Evolutionary conservation across 2,797 vertebrate genomes (phyloP).

Genomic region (Alcedo atthis): DNA sequence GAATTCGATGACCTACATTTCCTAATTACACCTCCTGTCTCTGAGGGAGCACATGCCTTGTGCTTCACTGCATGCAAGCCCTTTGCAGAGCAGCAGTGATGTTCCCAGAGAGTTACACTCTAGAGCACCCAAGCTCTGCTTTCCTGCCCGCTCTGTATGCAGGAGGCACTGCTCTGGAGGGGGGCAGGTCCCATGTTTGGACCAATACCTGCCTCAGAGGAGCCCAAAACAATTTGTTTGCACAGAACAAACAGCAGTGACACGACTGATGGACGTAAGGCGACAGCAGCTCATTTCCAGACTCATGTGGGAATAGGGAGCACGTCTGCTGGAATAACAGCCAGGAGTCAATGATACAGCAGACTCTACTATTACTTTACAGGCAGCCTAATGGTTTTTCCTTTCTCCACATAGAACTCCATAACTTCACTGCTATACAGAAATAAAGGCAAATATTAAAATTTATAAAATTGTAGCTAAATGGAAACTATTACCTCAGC

Average conservation of each 20-base stretch:
- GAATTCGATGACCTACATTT: constrained; percentile 27
- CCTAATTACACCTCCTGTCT: background rate
- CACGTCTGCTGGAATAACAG: constrained; percentile 75
- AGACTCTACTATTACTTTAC: constrained; percentile 68
- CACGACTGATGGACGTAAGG: constrained; percentile 70
- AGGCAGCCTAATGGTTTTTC: constrained; percentile 78
- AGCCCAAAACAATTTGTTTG: background rate
- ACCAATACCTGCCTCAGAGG: constrained; percentile 10
- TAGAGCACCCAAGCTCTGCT: background rate
- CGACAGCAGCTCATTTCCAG: constrained; percentile 83
- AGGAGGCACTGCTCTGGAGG: constrained; percentile 26
- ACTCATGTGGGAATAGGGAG: constrained; percentile 82
- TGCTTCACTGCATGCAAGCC: background rate
- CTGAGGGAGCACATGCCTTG: background rate
- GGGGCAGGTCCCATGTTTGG: background rate
- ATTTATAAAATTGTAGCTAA: constrained; percentile 51
- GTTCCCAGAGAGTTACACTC: background rate
- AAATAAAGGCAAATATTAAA: constrained; percentile 53
- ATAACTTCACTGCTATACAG: constrained; percentile 13
- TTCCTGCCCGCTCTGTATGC: constrained; percentile 1
- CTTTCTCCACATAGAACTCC: constrained; percentile 58
- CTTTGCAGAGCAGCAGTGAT: background rate
- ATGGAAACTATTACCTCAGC: constrained; percentile 55
- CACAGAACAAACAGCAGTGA: constrained; percentile 76
- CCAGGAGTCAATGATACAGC: constrained; percentile 61